Base-by-base conservation (phyloP, 92 coral and sea anemone species). In the Actinostola sp. region DNA sequence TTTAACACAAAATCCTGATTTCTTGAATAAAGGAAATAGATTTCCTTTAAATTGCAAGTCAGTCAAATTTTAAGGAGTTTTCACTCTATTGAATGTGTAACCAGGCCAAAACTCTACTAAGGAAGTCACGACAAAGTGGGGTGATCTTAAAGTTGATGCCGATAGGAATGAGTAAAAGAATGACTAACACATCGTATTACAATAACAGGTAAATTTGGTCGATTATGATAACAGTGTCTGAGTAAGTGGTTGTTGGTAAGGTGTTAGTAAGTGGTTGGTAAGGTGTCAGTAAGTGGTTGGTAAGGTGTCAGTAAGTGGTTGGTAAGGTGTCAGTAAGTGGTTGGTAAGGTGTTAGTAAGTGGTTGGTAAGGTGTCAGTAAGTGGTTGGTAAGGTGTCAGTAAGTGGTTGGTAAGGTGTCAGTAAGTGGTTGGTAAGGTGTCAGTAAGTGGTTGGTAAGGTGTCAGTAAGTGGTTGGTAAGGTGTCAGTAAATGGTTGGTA, bases 91-190 rank as follows among this genome's bases (percentile, higher is more conserved):
- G 3, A 50, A 9, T 28, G 45, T 7, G 11, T 36, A 16, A 32
- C 3, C 51, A 89, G 95, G 90, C 79, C 56, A 43, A 45, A n/a
- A 72, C 70, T 46, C 36, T 89, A 27, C 56, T 76, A 54, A 73
- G 64, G 42, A 67, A 86, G 32, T 82, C 96, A 32, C 45, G 68
- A 2, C 52, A 52, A 63, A 89, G 83, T 81, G 96, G 91, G 31
- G 88, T 89, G 14, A 73, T 17, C 0, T 69, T 89, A 13, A 80
- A 70, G 38, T 75, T 89, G 17, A 85, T 89, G 91, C 87, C 96
- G 7, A 46, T 46, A 27, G 91, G 96, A 9, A 79, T 89, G 72
- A 73, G 77, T 42, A 89, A 86, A 77, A 63, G 91, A 76, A 78
- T 26, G 45, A 81, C 75, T 49, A 89, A 89, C 59, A 75, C 96